Evolutionary conservation across 1,140 invertebrate genomes (phyloP).

Genomic region (Rhyzopertha dominica): DNA sequence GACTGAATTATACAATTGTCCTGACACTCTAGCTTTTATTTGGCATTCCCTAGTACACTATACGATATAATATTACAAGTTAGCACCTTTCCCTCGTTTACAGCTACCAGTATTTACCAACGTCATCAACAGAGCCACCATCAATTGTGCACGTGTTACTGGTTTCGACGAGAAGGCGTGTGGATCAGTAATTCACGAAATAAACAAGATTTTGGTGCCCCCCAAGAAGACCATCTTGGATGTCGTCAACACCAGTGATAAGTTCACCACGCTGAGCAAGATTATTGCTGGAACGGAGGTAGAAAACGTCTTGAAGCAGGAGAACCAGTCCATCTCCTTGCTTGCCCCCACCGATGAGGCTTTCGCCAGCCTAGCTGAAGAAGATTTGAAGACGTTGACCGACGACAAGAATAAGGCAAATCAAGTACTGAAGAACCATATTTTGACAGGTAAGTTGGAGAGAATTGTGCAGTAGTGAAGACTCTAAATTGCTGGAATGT

Average conservation of each 20-base stretch:
- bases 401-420: constrained; percentile 47
- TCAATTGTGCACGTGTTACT: constrained; percentile 58
- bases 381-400: constrained; percentile 42
- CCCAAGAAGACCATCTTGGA: constrained; percentile 49
- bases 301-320: constrained; percentile 44
- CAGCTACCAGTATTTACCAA: constrained; percentile 50
- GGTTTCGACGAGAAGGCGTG: constrained; percentile 57
- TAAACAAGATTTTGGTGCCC: constrained; percentile 53
- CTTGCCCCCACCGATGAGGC: constrained; percentile 62
- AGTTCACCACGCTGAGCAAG: constrained; percentile 46
- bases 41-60: too few species aligned
- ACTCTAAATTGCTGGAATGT: too few species aligned
- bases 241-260: constrained; percentile 43
- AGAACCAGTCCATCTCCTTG: constrained; percentile 49
- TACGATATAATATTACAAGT: too few species aligned
- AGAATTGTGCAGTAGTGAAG: constrained; percentile 19
- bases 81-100: constrained; percentile 21
- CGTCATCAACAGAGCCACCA: constrained; percentile 43
- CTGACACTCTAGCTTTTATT: too few species aligned
- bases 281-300: constrained; percentile 47
- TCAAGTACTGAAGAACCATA: constrained; percentile 48
- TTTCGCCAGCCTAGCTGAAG: constrained; percentile 50
- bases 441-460: constrained; percentile 46
- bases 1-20: too few species aligned
- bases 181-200: constrained; percentile 56